Conservation (phyloP, 2,888 invertebrate species). For the Prenolepis imparis region DNA sequence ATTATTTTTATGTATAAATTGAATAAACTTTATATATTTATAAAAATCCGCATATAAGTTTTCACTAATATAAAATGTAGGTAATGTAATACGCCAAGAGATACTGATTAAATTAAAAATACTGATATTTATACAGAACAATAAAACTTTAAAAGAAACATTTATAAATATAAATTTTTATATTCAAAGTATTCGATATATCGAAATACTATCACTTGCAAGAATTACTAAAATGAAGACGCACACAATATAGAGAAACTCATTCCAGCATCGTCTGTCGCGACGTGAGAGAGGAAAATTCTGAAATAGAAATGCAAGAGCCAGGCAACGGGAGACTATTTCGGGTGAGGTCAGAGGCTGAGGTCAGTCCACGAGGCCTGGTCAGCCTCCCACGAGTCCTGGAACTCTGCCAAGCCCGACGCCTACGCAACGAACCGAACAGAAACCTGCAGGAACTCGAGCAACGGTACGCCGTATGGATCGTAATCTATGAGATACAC, state of each 20-base stretch:
- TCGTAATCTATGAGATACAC: conserved; percentile 71
- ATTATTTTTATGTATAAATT: background rate
- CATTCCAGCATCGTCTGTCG: conserved; percentile 64
- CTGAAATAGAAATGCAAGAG: conserved; percentile 79
- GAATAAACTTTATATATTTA: background rate
- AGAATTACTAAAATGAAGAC: conserved; percentile 13
- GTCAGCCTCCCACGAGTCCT: conserved; percentile 86
- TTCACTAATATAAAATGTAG: background rate
- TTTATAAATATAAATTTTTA: background rate
- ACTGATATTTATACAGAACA: background rate
- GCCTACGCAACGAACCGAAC: conserved; percentile 71
- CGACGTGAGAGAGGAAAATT: conserved; percentile 70
- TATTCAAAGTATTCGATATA: background rate
- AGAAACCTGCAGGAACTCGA: conserved; percentile 75
- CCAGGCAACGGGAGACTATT: conserved; percentile 80
- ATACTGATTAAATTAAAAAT: background rate
- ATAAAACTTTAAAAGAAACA: background rate
- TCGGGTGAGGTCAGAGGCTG: conserved; percentile 86
- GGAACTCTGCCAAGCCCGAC: conserved; percentile 82
- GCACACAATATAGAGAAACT: conserved; percentile 39
- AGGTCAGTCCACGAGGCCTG: conserved; percentile 85
- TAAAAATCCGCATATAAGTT: background rate
- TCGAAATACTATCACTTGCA: background rate
- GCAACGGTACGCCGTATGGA: conserved; percentile 66
- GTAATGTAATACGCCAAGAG: background rate